Evolutionary conservation across 2,797 vertebrate species (phyloP).

Genomic region (Lutjanus argentimaculatus): DNA sequence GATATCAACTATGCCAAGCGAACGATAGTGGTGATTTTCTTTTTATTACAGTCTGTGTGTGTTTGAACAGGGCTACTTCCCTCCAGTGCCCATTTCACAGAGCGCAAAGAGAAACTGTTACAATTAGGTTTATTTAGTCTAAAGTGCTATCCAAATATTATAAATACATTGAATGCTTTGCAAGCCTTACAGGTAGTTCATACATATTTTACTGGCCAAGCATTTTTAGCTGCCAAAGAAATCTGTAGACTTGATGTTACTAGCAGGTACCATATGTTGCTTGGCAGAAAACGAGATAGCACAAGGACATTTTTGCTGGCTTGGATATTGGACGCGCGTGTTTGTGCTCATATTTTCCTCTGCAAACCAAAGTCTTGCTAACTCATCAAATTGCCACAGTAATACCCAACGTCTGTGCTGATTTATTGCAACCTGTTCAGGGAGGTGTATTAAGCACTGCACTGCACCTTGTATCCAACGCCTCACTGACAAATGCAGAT

Average conservation of each 20-base stretch:
- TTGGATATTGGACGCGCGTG: conserved; percentile 44
- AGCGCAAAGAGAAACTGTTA: conserved; percentile 34
- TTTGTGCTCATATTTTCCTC: conserved; percentile 48
- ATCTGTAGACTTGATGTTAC: conserved; percentile 37
- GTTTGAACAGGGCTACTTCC: conserved; percentile 17
- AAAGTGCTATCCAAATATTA: conserved; percentile 38
- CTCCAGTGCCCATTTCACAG: conserved; percentile 21
- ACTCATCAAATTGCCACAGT: conserved; percentile 57
- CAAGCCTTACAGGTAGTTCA: conserved; percentile 33
- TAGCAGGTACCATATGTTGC: conserved; percentile 50
- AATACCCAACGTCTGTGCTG: conserved; percentile 33
- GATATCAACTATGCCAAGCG: conserved; percentile 68
- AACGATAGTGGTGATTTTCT: conserved; percentile 52
- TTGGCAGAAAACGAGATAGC: conserved; percentile 54
- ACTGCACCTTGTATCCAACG: conserved; percentile 21
- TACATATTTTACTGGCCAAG: conserved; percentile 49
- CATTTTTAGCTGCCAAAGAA: conserved; percentile 49
- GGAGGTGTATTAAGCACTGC: background rate
- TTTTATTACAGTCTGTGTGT: conserved; percentile 43
- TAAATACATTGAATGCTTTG: conserved; percentile 34
- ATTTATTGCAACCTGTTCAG: conserved; percentile 60
- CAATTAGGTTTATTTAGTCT: conserved; percentile 26
- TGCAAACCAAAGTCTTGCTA: conserved; percentile 46
- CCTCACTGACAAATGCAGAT: conserved; percentile 16
- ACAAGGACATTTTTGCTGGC: conserved; percentile 58